phyloP scores from a whole-genome alignment of 2,797 vertebrate genomes.

The Lemur catta region DNA sequence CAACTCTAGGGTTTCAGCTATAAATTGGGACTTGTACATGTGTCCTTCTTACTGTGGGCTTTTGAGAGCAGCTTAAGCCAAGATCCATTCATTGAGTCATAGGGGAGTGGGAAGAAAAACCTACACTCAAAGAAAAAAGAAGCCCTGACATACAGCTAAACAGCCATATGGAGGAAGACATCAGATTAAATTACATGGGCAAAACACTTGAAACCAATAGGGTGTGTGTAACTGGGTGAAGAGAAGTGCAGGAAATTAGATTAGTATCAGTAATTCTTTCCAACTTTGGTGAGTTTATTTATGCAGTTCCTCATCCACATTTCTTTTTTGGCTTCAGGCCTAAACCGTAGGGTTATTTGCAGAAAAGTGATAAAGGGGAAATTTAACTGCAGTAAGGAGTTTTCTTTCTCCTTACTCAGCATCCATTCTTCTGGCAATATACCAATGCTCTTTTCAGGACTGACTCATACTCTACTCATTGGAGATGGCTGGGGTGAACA shows the following conservation, averaged over 20 bases:
- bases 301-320: constrained; percentile 18
- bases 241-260: constrained; percentile 2
- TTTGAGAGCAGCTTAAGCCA: constrained; percentile 52
- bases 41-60: constrained; percentile 45
- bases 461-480: background rate
- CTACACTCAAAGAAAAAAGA: constrained; percentile 58
- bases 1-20: background rate
- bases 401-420: constrained; percentile 26
- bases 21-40: background rate
- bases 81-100: constrained; percentile 69
- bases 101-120: constrained; percentile 72
- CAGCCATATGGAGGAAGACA: constrained; percentile 49
- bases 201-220: constrained; percentile 15
- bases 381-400: background rate
- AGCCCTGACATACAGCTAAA: constrained; percentile 36
- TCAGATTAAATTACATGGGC: constrained; percentile 33
- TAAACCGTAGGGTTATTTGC: background rate
- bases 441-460: background rate
- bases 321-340: constrained; percentile 34
- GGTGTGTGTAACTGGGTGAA: background rate
- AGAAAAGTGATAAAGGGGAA: background rate
- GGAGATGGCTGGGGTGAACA: background rate
- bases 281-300: background rate
- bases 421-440: background rate
- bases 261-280: background rate